A percentile compares a stretch with the other conserved stretches of the same genome.
phyloP scores from a whole-genome alignment of 2,888 invertebrate species.

The Nineta flava region DNA sequence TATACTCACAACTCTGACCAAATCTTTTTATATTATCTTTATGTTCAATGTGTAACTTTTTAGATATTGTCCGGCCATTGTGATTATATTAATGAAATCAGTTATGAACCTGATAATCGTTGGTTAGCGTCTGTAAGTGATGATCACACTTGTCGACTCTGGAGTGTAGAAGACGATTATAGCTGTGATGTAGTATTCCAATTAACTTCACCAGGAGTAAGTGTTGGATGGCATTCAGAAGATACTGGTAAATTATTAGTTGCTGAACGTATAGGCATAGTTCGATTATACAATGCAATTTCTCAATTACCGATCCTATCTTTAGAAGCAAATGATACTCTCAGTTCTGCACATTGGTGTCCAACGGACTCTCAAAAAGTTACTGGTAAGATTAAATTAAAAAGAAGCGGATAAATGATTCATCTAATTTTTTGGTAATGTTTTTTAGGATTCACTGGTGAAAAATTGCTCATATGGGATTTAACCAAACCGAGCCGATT shows the following conservation, averaged over 20 bases:
- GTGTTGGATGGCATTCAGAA: constrained; percentile 50
- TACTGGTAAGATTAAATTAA: constrained; percentile 18
- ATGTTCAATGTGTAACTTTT: too few species aligned
- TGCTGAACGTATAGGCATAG: constrained; percentile 57
- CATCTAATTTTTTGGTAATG: neutral
- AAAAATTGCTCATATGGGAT: constrained; percentile 53
- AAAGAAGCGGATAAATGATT: too few species aligned
- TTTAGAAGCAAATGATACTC: constrained; percentile 41
- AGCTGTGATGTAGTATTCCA: constrained; percentile 40
- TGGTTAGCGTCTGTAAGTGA: constrained; percentile 60
- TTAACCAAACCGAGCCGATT: constrained; percentile 47
- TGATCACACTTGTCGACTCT: constrained; percentile 56
- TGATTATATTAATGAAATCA: constrained; percentile 50
- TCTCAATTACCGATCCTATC: constrained; percentile 50
- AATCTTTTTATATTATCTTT: too few species aligned
- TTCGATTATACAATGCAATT: constrained; percentile 54
- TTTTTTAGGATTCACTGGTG: constrained; percentile 37
- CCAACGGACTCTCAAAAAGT: constrained; percentile 41
- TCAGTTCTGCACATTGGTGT: constrained; percentile 57
- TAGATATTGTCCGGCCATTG: constrained; percentile 44
- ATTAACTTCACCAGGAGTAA: constrained; percentile 46
- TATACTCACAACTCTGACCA: too few species aligned
- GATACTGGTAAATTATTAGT: constrained; percentile 55
- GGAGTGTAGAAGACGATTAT: constrained; percentile 36
- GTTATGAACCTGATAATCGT: constrained; percentile 52